Evolutionary conservation across 2,113 vertebrate species (phyloP).

Genomic region (Poecilia latipinna): DNA sequence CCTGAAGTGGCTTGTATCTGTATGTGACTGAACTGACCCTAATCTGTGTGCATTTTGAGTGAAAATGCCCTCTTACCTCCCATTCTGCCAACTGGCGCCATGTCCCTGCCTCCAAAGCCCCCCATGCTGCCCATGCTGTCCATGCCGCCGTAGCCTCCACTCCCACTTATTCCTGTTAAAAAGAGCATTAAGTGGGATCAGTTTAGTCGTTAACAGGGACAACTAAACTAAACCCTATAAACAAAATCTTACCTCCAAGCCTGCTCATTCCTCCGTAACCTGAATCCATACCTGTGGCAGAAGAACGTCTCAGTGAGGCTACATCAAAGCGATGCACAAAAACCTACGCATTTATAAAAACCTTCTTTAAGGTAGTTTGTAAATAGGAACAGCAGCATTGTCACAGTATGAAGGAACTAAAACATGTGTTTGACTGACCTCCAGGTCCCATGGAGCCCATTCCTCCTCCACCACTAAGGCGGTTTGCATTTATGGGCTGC

Average conservation of each 20-base stretch:
- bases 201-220: not conserved
- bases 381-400: not conserved
- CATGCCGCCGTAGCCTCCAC: slow-evolving; percentile 86
- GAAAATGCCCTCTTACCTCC: slow-evolving; percentile 81
- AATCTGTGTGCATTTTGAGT: not conserved
- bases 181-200: slow-evolving; percentile 36
- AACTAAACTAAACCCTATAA: not conserved
- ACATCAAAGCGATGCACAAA: not conserved
- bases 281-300: slow-evolving; percentile 86
- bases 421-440: slow-evolving; percentile 80
- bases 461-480: slow-evolving; percentile 84
- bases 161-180: slow-evolving; percentile 83
- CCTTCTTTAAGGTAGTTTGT: not conserved
- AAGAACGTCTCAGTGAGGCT: not conserved
- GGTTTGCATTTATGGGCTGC: slow-evolving; percentile 94
- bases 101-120: slow-evolving; percentile 85
- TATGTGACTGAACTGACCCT: not conserved
- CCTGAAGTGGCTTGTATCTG: not conserved
- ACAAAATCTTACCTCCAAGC: slow-evolving; percentile 76
- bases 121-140: slow-evolving; percentile 92
- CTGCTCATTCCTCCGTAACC: slow-evolving; percentile 91
- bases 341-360: no score
- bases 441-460: slow-evolving; percentile 90
- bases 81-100: slow-evolving; percentile 87
- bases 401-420: not conserved